Evolutionary conservation across 30 jellyfish, hydroid and myxozoan species (phyloP).

Genomic region (Nemopilema nomurai): DNA sequence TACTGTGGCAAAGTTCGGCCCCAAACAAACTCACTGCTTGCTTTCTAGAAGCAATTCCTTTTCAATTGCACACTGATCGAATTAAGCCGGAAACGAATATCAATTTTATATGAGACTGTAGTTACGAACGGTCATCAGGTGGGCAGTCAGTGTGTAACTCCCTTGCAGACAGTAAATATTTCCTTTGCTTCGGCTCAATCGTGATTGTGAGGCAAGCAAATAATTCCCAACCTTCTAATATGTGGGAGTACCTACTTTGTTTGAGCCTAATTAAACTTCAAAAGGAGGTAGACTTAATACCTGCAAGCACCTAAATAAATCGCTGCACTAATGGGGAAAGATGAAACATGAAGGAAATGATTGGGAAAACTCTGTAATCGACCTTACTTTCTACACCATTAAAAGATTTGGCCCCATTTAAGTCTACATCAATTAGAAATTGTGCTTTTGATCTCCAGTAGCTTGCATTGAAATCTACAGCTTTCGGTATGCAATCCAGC

Average conservation of each 20-base stretch:
- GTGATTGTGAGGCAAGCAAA: not conserved
- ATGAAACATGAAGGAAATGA: not conserved
- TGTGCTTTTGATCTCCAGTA: too few species aligned
- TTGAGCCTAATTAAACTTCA: not conserved
- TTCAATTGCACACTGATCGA: not conserved
- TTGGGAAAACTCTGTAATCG: not conserved
- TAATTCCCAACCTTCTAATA: not conserved
- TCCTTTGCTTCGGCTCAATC: not conserved
- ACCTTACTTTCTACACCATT: not conserved
- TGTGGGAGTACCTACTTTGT: not conserved
- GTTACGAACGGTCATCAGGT: constrained; percentile 2
- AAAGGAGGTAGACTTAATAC: not conserved
- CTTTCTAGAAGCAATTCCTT: not conserved
- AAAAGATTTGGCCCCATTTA: too few species aligned
- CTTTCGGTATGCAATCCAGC: too few species aligned
- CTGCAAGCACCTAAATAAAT: not conserved
- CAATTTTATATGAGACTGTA: constrained; percentile 3
- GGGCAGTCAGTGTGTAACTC: not conserved
- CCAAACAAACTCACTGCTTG: constrained; percentile 36
- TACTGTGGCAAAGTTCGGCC: constrained; percentile 17
- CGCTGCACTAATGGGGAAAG: not conserved
- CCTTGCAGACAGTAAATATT: not conserved
- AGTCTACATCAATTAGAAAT: not conserved
- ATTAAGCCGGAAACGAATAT: constrained; percentile 35
- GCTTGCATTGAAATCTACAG: too few species aligned